Percentiles rank a stretch among this genome's conserved stretches.
Conservation (phyloP, 2,113 vertebrate species). For the Oncorhynchus mykiss region DNA sequence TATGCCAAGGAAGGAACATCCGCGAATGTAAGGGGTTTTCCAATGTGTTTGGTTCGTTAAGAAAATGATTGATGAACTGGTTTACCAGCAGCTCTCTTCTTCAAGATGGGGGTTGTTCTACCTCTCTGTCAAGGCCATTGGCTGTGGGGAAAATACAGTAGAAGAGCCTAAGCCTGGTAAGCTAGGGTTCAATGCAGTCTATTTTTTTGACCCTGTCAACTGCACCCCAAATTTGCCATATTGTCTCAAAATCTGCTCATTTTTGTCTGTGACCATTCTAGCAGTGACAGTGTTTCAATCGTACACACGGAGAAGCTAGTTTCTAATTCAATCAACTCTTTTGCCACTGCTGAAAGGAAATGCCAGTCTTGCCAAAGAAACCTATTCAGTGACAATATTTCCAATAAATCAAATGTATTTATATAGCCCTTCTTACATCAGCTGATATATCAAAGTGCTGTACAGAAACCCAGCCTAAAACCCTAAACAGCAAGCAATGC, state of each 20-base stretch:
- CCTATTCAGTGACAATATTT: too few species aligned
- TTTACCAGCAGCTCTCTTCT: slow-evolving; percentile 54
- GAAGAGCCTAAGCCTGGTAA: slow-evolving; percentile 47
- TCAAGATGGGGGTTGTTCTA: slow-evolving; percentile 54
- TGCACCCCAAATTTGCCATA: not conserved
- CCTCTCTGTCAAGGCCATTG: slow-evolving; percentile 65
- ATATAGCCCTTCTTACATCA: too few species aligned
- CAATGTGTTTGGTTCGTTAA: slow-evolving; percentile 53
- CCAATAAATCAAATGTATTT: too few species aligned
- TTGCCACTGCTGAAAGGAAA: not conserved
- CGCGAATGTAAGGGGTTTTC: slow-evolving; percentile 44
- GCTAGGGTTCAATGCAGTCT: slow-evolving; percentile 41
- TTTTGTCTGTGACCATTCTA: not conserved
- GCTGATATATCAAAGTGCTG: too few species aligned
- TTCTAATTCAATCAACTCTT: not conserved
- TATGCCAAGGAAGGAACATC: slow-evolving; percentile 5
- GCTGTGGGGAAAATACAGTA: slow-evolving; percentile 48
- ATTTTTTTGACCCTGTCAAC: slow-evolving; percentile 11
- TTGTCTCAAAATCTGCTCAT: slow-evolving; percentile 3
- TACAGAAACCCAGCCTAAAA: too few species aligned
- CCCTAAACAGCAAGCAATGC: too few species aligned
- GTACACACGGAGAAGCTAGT: not conserved
- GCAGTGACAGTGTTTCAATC: not conserved
- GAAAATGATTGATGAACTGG: slow-evolving; percentile 62
- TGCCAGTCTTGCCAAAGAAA: not conserved